Percentiles rank a stretch among this genome's conserved stretches.
These are phyloP conservation scores for Choloepus didactylus DNA, from an alignment of 2,797 vertebrate genomes.

Conservation along the genomic window DNA sequence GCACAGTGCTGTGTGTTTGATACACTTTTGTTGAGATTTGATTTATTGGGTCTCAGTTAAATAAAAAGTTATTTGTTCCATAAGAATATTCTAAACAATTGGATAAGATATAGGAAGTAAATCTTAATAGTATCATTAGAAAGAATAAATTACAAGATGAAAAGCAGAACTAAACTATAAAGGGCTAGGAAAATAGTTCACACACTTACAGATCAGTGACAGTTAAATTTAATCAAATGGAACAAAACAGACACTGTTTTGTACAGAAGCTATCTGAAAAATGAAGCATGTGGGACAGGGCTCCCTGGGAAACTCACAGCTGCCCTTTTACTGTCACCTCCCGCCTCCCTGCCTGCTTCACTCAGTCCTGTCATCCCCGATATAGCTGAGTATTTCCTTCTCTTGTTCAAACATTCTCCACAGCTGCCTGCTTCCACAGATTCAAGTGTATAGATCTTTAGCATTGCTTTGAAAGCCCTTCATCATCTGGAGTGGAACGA, in stretches of 20 bases:
- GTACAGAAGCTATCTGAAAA: background rate
- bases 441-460: background rate
- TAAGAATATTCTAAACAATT: background rate
- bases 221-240: background rate
- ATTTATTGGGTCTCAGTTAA: background rate
- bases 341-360: background rate
- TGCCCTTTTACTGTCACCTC: background rate
- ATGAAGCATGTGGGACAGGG: background rate
- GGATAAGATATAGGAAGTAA: background rate
- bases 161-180: background rate
- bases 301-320: background rate
- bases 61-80: background rate
- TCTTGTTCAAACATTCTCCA: background rate
- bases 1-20: background rate
- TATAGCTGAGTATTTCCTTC: background rate
- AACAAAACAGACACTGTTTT: background rate
- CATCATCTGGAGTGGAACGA: background rate
- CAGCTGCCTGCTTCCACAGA: background rate
- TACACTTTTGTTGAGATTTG: background rate
- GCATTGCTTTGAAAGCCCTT: background rate
- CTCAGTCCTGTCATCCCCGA: background rate
- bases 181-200: background rate
- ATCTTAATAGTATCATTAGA: background rate
- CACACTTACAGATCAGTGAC: background rate
- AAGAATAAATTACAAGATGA: background rate